These are phyloP conservation scores for Periophthalmus modestus DNA, from an alignment of 2,113 vertebrate genomes.

Conservation along the genomic window DNA sequence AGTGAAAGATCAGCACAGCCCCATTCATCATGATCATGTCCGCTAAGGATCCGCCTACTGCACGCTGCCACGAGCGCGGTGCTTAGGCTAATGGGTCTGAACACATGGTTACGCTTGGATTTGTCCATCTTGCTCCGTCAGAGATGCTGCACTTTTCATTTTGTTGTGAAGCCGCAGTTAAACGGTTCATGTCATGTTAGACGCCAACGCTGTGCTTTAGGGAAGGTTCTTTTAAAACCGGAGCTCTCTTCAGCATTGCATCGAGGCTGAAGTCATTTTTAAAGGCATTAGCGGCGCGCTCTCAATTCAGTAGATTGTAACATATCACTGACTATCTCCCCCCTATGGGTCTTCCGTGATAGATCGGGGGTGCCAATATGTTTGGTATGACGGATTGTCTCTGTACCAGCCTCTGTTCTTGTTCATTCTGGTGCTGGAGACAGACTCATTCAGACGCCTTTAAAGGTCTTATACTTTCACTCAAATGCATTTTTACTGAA, in stretches of 20 bases:
- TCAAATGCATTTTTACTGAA: neutral
- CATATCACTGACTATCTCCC: conserved; percentile 39
- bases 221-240: conserved; percentile 26
- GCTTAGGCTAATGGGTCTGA: conserved; percentile 44
- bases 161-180: conserved; percentile 45
- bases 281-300: conserved; percentile 31
- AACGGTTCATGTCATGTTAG: conserved; percentile 45
- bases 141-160: conserved; percentile 45
- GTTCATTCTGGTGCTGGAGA: neutral
- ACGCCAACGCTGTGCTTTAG: conserved; percentile 39
- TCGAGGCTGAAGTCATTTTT: conserved; percentile 62
- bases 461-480: conserved; percentile 4
- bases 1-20: conserved; percentile 11
- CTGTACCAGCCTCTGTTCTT: neutral
- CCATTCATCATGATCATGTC: conserved; percentile 34
- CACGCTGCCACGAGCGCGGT: conserved; percentile 4
- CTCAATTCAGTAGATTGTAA: conserved; percentile 50
- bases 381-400: conserved; percentile 14
- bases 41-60: conserved; percentile 3
- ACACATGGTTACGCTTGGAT: conserved; percentile 41
- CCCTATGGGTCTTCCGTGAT: conserved; percentile 36
- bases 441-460: neutral
- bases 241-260: conserved; percentile 25
- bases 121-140: conserved; percentile 44
- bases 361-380: conserved; percentile 25